These are phyloP conservation scores for Todus mexicanus DNA, from an alignment of 2,797 vertebrate species.

Conservation along the genomic window DNA sequence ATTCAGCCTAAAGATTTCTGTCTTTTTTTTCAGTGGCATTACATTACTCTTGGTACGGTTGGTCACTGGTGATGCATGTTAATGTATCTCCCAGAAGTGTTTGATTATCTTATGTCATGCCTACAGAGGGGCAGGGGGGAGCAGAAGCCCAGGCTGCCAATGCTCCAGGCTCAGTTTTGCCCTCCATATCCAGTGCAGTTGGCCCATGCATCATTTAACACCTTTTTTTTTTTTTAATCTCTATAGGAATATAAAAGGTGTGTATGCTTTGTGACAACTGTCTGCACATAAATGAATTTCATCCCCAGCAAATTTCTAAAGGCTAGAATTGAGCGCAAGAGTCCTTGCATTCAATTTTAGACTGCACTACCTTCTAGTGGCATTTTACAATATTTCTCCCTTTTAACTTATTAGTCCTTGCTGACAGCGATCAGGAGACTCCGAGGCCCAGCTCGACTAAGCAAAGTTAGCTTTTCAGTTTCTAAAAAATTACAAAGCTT, in stretches of 20 bases:
- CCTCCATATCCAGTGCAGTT: background rate
- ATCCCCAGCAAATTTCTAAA: background rate
- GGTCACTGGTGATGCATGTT: background rate
- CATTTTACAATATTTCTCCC: background rate
- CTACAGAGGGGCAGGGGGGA: background rate
- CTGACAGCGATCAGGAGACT: background rate
- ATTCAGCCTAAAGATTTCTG: background rate
- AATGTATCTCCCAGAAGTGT: no score
- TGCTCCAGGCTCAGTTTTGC: background rate
- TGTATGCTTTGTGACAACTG: background rate
- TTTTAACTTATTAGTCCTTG: background rate
- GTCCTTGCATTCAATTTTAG: background rate
- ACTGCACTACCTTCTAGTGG: background rate
- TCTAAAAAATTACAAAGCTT: background rate
- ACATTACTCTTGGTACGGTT: background rate
- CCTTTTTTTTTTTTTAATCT: background rate
- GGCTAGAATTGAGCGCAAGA: background rate
- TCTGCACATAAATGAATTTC: background rate
- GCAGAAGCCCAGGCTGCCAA: background rate
- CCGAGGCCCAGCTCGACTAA: background rate
- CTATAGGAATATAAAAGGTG: background rate
- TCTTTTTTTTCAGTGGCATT: background rate
- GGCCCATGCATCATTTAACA: background rate
- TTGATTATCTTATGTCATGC: background rate
- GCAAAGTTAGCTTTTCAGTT: background rate